These are phyloP conservation scores for Monodelphis domestica DNA, from an alignment of 2,797 vertebrate species.

Conservation along the genomic window DNA sequence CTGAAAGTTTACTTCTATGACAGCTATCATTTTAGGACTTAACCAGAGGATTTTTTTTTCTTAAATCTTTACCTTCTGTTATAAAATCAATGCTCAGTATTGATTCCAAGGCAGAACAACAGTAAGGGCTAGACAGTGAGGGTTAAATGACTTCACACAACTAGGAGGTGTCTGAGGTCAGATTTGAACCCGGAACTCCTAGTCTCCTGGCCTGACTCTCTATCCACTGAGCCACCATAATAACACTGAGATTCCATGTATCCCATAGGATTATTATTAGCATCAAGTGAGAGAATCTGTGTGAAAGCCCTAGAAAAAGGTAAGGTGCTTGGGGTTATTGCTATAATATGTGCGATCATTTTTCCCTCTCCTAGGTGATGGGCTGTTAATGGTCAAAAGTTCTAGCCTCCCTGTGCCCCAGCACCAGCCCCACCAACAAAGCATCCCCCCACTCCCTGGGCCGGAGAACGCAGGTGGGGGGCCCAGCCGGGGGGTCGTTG, in stretches of 20 bases:
- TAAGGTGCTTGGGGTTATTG: background rate
- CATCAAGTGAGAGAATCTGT: background rate
- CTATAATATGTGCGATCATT: background rate
- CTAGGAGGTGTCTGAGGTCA: no score
- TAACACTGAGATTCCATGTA: background rate
- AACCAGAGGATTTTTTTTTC: no score
- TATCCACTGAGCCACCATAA: no score
- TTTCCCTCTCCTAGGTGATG: conserved; percentile 69
- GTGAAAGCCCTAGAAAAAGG: background rate
- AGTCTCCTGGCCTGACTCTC: no score
- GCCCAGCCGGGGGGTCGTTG: conserved; percentile 68
- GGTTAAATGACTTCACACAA: no score
- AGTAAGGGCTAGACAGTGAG: no score
- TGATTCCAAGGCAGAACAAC: no score
- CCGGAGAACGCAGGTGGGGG: conserved; percentile 56
- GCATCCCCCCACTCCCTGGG: conserved; percentile 58
- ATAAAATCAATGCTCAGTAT: no score
- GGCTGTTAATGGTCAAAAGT: conserved; percentile 81
- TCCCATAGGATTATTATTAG: background rate
- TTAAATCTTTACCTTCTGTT: no score
- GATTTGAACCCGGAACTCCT: no score
- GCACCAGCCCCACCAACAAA: conserved; percentile 63
- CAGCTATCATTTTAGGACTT: background rate
- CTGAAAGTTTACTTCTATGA: background rate
- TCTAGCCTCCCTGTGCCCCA: conserved; percentile 75